Evolutionary conservation across 2,888 invertebrate species (phyloP).

Genomic region (Trichopoda pennipes): DNA sequence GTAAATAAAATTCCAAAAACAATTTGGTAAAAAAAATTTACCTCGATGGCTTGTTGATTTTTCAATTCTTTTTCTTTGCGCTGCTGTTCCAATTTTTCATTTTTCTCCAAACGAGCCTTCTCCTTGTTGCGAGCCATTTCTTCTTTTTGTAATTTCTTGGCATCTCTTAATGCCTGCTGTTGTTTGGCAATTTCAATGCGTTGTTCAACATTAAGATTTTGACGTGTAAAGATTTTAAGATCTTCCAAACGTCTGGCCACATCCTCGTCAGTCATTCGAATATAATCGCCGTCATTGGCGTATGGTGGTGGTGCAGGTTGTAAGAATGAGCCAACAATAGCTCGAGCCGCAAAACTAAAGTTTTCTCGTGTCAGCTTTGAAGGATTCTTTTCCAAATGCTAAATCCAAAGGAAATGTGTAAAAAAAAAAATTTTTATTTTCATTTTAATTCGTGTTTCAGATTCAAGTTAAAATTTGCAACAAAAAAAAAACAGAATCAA

Average conservation of each 20-base stretch:
- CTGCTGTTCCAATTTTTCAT: conserved; percentile 91
- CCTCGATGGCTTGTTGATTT: conserved; percentile 94
- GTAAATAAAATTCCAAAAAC: too few relatives aligned
- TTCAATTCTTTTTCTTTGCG: conserved; percentile 90
- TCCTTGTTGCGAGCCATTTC: conserved; percentile 83
- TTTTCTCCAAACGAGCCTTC: conserved; percentile 84
- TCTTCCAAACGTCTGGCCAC: conserved; percentile 88
- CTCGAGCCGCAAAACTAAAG: conserved; percentile 95
- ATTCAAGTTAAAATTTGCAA: not conserved
- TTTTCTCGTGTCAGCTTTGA: conserved; percentile 89
- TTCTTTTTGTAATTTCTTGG: conserved; percentile 87
- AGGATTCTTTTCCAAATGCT: conserved; percentile 89
- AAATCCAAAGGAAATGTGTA: conserved; percentile 65
- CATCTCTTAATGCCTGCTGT: conserved; percentile 88
- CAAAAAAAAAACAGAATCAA: not conserved
- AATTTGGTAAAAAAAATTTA: conserved; percentile 77
- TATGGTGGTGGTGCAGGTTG: conserved; percentile 87
- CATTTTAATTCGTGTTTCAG: not conserved
- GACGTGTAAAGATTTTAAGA: conserved; percentile 84
- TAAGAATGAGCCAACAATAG: conserved; percentile 94
- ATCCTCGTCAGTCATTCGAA: conserved; percentile 90
- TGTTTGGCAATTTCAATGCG: conserved; percentile 88
- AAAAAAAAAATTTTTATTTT: not conserved
- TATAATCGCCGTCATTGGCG: conserved; percentile 86
- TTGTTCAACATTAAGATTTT: conserved; percentile 87